phyloP scores from a whole-genome alignment of 37 sponge, comb jelly and placozoan species.

The Hexactinellida sp. region DNA sequence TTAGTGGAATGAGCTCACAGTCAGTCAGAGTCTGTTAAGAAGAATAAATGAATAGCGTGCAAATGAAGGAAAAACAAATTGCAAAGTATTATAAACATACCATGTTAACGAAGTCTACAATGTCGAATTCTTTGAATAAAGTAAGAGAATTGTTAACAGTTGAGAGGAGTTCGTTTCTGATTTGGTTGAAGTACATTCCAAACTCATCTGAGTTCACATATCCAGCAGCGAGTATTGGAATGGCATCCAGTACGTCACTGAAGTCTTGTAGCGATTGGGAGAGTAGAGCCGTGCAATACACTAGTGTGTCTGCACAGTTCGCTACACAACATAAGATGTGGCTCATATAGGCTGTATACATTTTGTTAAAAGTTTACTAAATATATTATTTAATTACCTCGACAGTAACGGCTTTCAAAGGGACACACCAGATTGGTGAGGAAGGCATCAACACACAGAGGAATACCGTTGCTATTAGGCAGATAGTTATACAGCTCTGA shows the following conservation, averaged over 20 bases:
- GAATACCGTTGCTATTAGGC: background rate
- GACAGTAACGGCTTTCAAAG: background rate
- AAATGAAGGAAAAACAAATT: background rate
- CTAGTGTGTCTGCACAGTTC: background rate
- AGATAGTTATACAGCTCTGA: background rate
- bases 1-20: background rate
- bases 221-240: background rate
- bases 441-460: background rate
- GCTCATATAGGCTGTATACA: background rate
- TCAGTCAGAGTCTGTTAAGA: background rate
- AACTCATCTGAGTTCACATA: background rate
- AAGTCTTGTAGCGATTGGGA: background rate
- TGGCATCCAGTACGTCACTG: background rate
- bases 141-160: background rate
- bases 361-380: background rate
- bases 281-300: background rate
- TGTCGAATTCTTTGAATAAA: background rate
- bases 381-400: background rate
- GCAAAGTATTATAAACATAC: background rate
- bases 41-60: background rate
- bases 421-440: background rate
- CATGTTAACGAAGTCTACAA: background rate
- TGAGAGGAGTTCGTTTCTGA: background rate
- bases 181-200: background rate
- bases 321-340: background rate